Percentiles rank a stretch among this genome's conserved stretches.
Evolutionary conservation across 2,113 vertebrate species (phyloP).

Genomic region (Nanorana parkeri): DNA sequence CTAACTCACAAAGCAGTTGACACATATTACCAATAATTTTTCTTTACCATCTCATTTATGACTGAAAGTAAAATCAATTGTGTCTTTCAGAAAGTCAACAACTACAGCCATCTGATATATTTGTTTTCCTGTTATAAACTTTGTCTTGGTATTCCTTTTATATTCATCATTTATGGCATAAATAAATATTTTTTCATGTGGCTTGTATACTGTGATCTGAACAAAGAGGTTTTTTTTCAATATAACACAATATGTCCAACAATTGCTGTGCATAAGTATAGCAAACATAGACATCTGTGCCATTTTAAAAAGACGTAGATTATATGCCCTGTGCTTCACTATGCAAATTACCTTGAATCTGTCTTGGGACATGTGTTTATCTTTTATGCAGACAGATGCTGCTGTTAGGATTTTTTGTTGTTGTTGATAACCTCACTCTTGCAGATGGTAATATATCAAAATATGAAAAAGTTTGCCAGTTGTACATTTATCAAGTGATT

Average conservation of each 20-base stretch:
- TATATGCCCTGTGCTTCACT: slow-evolving; percentile 5
- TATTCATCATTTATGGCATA: slow-evolving; percentile 2
- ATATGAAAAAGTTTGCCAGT: slow-evolving; percentile 4
- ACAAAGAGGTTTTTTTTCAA: not conserved
- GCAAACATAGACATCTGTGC: slow-evolving; percentile 14
- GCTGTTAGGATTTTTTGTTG: not conserved
- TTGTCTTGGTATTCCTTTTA: not conserved
- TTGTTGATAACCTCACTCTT: slow-evolving; percentile 1
- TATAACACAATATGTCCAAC: slow-evolving; percentile 6
- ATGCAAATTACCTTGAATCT: slow-evolving; percentile 7
- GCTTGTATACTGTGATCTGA: slow-evolving; percentile 1
- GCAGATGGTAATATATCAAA: slow-evolving; percentile 13
- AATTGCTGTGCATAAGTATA: not conserved
- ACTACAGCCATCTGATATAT: not conserved
- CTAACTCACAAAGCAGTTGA: not conserved
- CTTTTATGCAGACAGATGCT: slow-evolving; percentile 16
- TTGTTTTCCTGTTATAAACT: slow-evolving; percentile 6
- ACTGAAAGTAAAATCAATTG: not conserved
- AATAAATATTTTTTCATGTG: not conserved
- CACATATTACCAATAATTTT: not conserved
- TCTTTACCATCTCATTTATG: slow-evolving; percentile 1
- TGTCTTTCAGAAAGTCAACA: not conserved
- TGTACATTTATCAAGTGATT: not conserved
- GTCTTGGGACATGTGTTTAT: slow-evolving; percentile 22
- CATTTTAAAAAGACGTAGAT: slow-evolving; percentile 18